Evolutionary conservation across 2,113 vertebrate genomes (phyloP), one percentile per base, ranked within the genome.

Genomic region (Protomyctophum bolini): DNA sequence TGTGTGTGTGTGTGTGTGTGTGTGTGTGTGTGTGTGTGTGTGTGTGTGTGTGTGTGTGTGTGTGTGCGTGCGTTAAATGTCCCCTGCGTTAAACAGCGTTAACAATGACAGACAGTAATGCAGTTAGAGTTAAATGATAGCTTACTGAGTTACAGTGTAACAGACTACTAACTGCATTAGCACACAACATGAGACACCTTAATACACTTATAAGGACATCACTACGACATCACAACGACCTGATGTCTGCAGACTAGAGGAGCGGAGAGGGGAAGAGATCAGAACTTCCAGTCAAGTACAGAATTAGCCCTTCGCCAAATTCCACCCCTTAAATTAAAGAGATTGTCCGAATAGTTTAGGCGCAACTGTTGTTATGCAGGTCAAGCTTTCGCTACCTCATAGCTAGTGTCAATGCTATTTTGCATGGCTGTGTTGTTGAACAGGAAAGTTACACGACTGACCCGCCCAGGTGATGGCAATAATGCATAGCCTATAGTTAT

Each of bases 91-190:
- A 54, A n/a, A 54, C 52, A 54, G 52, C 52, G 11, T 11, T 54
- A 54, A 54, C n/a, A 12, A 11, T 54, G 52, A 12, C 52, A 54
- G 10, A 72, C 62, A 58, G 54, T 83, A 79, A 85, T 2, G 0
- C 66, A 47, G 58, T 85, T 82, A 82, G 11, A 2, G 33, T 77
- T 76, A 84, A 82, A 73, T 82, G 74, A 85, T 82, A 75, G 73
- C 83, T 71, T 72, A 85, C 83, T 70, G 72, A 64, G 72, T 85
- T 82, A 68, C 69, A 62, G 41, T 7, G 56, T 80, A 78, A 85
- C 72, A 73, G 58, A 71, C 64, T 72, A 10, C 8, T 72, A 87
- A 87, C 64, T 11, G 76, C 0, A 29, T 87, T 73, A 77, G 57
- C 73, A 73, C 67, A 82, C 57, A 67, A 78, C 68, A 75, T 54